phyloP scores from a whole-genome alignment of 23 tunicate species.

The Halocynthia roretzi region DNA sequence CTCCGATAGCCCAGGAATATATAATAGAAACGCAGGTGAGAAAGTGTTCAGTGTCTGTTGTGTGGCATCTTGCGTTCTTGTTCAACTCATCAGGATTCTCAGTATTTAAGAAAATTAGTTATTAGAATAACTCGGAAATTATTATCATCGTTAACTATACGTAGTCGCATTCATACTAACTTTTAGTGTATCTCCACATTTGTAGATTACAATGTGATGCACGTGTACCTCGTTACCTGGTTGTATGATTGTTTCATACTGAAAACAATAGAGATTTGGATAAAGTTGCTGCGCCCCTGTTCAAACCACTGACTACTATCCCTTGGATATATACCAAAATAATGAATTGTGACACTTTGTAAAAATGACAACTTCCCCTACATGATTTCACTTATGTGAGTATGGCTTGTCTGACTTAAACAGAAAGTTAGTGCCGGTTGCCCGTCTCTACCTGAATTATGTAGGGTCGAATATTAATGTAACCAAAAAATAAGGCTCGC shows the following conservation, averaged over 20 bases:
- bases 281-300: background rate
- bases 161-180: too few relatives aligned
- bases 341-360: background rate
- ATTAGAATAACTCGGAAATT: too few relatives aligned
- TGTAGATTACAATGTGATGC: conserved; percentile 10
- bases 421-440: too few relatives aligned
- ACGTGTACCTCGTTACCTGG: conserved; percentile 4
- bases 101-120: background rate
- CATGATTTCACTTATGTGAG: too few relatives aligned
- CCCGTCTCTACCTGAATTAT: too few relatives aligned
- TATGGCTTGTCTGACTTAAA: too few relatives aligned
- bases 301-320: too few relatives aligned
- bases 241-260: background rate
- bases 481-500: too few relatives aligned
- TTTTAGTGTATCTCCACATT: background rate
- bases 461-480: too few relatives aligned
- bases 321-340: too few relatives aligned
- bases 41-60: conserved; percentile 21
- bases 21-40: conserved; percentile 13
- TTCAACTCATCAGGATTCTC: background rate
- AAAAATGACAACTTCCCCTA: background rate
- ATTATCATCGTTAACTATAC: too few relatives aligned
- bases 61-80: conserved; percentile 16
- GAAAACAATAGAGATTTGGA: background rate
- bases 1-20: conserved; percentile 45